Percentiles rank a stretch among this genome's conserved stretches.
Evolutionary conservation across 37 sponge, comb jelly and placozoan species (phyloP).

Genomic region (Halichondria panicea): DNA sequence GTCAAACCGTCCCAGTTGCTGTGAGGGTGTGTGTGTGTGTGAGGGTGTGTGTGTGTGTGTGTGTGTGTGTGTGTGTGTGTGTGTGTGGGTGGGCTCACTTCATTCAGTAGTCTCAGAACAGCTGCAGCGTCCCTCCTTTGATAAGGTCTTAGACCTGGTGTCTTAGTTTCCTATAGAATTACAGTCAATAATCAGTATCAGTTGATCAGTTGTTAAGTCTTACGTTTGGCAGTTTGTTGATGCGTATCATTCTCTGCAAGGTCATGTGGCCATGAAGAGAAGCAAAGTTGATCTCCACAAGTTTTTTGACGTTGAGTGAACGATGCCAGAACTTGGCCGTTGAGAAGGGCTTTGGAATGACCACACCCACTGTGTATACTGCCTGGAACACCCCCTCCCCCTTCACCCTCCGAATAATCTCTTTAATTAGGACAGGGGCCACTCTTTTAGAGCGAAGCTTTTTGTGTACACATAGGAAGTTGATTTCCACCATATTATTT

Average conservation of each 20-base stretch:
- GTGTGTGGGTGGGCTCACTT: too few relatives aligned
- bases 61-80: too few relatives aligned
- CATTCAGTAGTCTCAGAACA: constrained; percentile 43
- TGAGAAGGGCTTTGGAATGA: constrained; percentile 95
- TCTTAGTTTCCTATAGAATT: constrained; percentile 58
- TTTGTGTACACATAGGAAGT: constrained; percentile 99
- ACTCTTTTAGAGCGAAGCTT: constrained; percentile 92
- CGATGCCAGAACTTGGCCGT: constrained; percentile 97
- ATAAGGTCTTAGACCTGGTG: constrained; percentile 62
- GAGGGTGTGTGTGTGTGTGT: too few relatives aligned
- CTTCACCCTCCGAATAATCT: constrained; percentile 96
- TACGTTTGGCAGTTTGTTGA: constrained; percentile 91
- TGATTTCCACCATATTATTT: constrained; percentile 92
- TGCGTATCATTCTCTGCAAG: constrained; percentile 90
- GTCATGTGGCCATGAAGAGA: constrained; percentile 91
- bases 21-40: neutral
- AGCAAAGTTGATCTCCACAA: constrained; percentile 95
- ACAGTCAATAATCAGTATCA: too few relatives aligned
- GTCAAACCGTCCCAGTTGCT: constrained; percentile 58
- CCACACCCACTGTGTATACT: constrained; percentile 96
- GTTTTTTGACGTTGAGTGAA: constrained; percentile 94
- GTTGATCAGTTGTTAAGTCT: too few relatives aligned
- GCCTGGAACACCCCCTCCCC: constrained; percentile 94
- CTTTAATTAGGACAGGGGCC: constrained; percentile 97
- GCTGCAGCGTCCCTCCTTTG: constrained; percentile 52